Base-by-base conservation (phyloP, 2,797 vertebrate genomes). In the Eremophila alpestris region DNA sequence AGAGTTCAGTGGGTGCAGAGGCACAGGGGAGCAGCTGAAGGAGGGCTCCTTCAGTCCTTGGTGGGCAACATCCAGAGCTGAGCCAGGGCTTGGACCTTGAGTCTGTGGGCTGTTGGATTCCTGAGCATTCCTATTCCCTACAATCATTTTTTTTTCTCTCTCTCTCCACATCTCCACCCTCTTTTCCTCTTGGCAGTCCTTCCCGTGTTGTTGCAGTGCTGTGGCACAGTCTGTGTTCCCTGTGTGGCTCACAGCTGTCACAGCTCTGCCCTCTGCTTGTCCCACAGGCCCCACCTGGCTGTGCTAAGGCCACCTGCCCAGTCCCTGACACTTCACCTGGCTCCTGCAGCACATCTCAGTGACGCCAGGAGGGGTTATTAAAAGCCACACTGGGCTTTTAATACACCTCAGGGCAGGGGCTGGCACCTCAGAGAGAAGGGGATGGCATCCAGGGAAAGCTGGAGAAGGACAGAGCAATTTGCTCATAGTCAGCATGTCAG, bases 391-490 rank as follows among this genome's bases (percentile, higher is more conserved):
- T 1, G 32, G 18, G 46, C 51, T n/a, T n/a, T n/a, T n/a, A n/a
- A n/a, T n/a, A 74, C 55, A 90, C 32, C 70, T 64, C 27, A 40
- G 54, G 76, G 93, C 94, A 82, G 6, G 27, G 24, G 17, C 52
- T 80, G 58, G 73, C 43, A 49, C n/a, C 60, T 81, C 34, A 6
- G 29, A 62, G 54, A 23, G 41, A 68, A 78, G 55, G n/a, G 59
- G 63, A 46, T 17, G 41, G 54, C 79, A 69, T 52, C 80, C 73
- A 68, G 68, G 68, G 60, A 74, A 83, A 75, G 74, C 71, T 90
- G 83, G 70, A 69, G 84, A 78, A 95, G 84, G 93, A 89, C 92
- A 91, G 95, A 92, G 86, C 94, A 95, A 60, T 90, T 90, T 94
- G 90, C 75, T 81, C 83, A 10, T 20, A 84, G 90, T 49, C 96